A percentile compares a stretch with the other conserved stretches of the same genome.
Evolutionary conservation across 2,888 invertebrate genomes (phyloP).

Genomic region (Ophion obscuratus): DNA sequence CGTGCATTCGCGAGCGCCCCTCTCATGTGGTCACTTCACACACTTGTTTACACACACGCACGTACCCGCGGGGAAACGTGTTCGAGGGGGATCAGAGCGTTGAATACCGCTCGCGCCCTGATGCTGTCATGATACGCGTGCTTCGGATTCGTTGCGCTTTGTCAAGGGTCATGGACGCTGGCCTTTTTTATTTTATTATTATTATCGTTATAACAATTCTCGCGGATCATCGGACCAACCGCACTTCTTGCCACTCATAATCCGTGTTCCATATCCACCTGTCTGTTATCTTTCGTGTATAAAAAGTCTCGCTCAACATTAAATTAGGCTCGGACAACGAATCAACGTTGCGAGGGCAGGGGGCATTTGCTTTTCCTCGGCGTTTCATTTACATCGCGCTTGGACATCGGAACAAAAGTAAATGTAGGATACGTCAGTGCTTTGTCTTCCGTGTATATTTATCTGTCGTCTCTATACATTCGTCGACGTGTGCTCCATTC

Average conservation of each 20-base stretch:
- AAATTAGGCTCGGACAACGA: slow-evolving; percentile 51
- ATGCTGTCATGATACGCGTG: slow-evolving; percentile 81
- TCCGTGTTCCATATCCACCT: slow-evolving; percentile 6
- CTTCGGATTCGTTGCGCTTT: slow-evolving; percentile 79
- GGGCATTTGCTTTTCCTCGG: not conserved
- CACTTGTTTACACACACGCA: slow-evolving; percentile 27
- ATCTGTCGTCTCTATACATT: not conserved
- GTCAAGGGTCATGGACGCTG: slow-evolving; percentile 76
- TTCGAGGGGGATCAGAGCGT: slow-evolving; percentile 70
- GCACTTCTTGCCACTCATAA: slow-evolving; percentile 34
- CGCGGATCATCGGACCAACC: slow-evolving; percentile 37
- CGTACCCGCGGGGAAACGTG: slow-evolving; percentile 14
- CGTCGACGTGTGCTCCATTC: not conserved
- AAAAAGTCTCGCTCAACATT: slow-evolving; percentile 23
- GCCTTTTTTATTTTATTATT: slow-evolving; percentile 35
- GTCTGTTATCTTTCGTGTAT: slow-evolving; percentile 9
- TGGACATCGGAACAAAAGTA: slow-evolving; percentile 14
- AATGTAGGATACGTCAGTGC: not conserved
- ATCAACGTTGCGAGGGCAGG: not conserved
- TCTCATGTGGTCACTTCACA: slow-evolving; percentile 46
- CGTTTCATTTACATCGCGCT: not conserved
- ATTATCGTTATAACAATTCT: slow-evolving; percentile 30
- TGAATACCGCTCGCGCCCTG: slow-evolving; percentile 74
- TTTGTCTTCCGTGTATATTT: not conserved
- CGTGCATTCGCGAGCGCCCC: slow-evolving; percentile 72